Conservation (phyloP, 2,888 invertebrate species). For the Epistrophe eligans region DNA sequence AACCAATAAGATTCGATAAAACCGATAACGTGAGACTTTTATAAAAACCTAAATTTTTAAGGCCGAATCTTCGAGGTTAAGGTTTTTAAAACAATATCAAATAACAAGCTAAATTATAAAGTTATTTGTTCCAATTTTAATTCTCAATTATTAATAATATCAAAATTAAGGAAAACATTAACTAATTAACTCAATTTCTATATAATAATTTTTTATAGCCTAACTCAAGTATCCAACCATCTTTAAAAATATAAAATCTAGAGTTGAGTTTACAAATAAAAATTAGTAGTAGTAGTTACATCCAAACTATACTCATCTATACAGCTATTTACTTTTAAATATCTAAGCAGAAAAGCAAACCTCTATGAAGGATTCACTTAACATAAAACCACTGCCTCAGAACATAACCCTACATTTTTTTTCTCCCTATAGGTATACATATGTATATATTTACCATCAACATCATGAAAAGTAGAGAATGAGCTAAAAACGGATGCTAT, state of each 20-base stretch:
- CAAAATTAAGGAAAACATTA: too few relatives aligned
- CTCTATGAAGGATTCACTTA: constrained; percentile 16
- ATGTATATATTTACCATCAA: neutral
- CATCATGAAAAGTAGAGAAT: neutral
- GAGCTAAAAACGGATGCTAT: constrained; percentile 23
- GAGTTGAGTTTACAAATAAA: neutral
- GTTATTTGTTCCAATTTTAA: too few relatives aligned
- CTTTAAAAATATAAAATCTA: neutral
- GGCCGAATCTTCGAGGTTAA: too few relatives aligned
- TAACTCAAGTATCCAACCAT: too few relatives aligned
- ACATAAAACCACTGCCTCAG: neutral
- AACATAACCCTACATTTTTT: neutral
- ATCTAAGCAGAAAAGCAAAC: neutral
- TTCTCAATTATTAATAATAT: too few relatives aligned
- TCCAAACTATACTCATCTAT: neutral
- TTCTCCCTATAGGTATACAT: neutral
- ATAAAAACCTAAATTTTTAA: too few relatives aligned
- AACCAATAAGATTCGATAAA: too few relatives aligned
- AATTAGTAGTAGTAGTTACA: neutral
- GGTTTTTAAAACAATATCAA: too few relatives aligned
- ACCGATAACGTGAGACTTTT: too few relatives aligned
- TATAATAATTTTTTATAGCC: too few relatives aligned
- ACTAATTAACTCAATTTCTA: too few relatives aligned
- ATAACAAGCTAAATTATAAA: too few relatives aligned
- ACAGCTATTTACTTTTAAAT: neutral